Conservation (phyloP, 2,797 vertebrate genomes). For the Enteromius argenteus region DNA sequence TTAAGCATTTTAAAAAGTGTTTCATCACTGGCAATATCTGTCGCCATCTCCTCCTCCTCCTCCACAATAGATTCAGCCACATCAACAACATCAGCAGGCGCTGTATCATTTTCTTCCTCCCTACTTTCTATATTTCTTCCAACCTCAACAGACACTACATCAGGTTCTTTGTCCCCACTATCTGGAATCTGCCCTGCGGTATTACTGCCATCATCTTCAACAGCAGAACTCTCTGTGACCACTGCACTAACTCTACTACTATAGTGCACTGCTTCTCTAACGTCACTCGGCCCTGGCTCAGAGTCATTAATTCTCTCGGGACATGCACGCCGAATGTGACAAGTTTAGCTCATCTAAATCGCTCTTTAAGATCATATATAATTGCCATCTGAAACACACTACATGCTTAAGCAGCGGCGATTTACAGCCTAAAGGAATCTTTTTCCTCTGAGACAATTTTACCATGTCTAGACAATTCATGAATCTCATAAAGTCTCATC, state of each 20-base stretch:
- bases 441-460: slow-evolving; percentile 6
- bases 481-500: neutral
- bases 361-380: slow-evolving; percentile 2
- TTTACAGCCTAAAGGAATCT: neutral
- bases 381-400: neutral
- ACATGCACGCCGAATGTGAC: neutral
- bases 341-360: neutral
- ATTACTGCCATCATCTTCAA: too few species aligned
- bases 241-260: too few species aligned
- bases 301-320: too few species aligned
- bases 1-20: neutral
- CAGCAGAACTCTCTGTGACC: too few species aligned
- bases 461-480: neutral
- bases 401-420: neutral
- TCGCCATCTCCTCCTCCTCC: neutral
- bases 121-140: too few species aligned
- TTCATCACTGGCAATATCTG: neutral
- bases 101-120: too few species aligned
- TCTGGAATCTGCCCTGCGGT: too few species aligned
- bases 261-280: too few species aligned
- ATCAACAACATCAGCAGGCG: too few species aligned
- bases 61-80: neutral
- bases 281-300: too few species aligned
- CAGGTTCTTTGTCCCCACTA: too few species aligned
- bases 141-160: too few species aligned